Evolutionary conservation across 2,888 invertebrate genomes (phyloP).

Genomic region (Hemaris fuciformis): DNA sequence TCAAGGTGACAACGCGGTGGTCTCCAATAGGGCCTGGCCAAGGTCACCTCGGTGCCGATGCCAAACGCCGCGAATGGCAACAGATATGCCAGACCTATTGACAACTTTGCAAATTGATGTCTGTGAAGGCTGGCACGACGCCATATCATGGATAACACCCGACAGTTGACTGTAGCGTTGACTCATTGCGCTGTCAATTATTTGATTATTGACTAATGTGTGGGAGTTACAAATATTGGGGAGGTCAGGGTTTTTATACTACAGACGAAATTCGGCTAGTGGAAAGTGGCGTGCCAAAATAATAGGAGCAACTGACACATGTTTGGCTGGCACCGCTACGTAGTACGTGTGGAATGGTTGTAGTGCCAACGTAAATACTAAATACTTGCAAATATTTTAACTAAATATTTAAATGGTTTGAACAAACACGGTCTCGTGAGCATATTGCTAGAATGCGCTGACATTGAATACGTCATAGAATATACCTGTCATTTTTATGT

Average conservation of each 20-base stretch:
- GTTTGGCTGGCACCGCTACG: neutral
- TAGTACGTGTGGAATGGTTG: neutral
- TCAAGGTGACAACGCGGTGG: conserved; percentile 50
- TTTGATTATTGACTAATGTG: conserved; percentile 7
- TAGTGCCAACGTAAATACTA: neutral
- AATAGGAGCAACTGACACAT: neutral
- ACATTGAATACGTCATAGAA: neutral
- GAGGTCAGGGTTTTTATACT: neutral
- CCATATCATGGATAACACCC: neutral
- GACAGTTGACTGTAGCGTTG: neutral
- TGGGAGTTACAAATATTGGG: neutral
- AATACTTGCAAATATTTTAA: neutral
- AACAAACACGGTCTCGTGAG: neutral
- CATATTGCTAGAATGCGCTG: neutral
- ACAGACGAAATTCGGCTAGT: neutral
- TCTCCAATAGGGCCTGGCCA: conserved; percentile 39
- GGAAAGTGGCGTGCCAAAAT: neutral
- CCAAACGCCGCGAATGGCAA: conserved; percentile 29
- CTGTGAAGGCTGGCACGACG: neutral
- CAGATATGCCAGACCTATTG: conserved; percentile 19
- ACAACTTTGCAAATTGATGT: conserved; percentile 5
- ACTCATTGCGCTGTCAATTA: conserved; percentile 3
- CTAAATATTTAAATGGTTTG: neutral
- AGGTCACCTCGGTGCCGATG: conserved; percentile 37
- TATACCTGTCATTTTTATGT: too few relatives aligned